phyloP scores from a whole-genome alignment of 2,113 vertebrate genomes.

The Calypte anna region DNA sequence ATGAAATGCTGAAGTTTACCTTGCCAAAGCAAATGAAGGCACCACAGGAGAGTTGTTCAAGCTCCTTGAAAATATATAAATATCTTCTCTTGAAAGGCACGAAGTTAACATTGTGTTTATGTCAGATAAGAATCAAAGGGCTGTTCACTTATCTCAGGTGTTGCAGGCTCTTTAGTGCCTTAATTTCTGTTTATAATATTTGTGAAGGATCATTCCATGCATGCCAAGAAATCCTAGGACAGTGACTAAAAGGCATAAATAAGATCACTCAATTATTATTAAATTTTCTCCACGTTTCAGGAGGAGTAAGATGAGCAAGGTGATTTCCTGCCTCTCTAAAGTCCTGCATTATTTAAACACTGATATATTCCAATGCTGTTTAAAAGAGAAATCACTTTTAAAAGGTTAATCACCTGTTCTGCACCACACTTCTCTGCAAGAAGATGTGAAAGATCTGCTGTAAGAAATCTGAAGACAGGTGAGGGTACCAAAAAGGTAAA shows the following conservation, averaged over 20 bases:
- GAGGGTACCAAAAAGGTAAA: not conserved
- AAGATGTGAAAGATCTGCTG: not conserved
- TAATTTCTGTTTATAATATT: conserved; percentile 8
- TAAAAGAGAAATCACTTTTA: conserved; percentile 29
- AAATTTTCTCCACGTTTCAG: conserved; percentile 8
- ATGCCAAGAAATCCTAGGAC: not conserved
- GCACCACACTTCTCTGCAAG: not conserved
- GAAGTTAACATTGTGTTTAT: not conserved
- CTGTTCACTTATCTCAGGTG: not conserved
- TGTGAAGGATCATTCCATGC: not conserved
- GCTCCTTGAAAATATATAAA: conserved; percentile 17
- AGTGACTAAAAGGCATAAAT: conserved; percentile 26
- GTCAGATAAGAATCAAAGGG: conserved; percentile 26
- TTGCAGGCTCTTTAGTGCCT: not conserved
- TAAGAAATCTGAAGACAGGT: not conserved
- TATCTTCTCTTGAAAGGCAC: not conserved
- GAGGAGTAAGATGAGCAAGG: conserved; percentile 30
- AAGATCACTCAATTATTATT: not conserved
- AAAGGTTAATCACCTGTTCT: conserved; percentile 36
- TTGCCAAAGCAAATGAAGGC: not conserved
- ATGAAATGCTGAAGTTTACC: not conserved
- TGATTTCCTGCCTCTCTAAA: conserved; percentile 24
- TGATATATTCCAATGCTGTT: not conserved
- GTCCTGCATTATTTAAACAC: conserved; percentile 46
- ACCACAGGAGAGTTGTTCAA: not conserved